These are phyloP conservation scores for Pristiophorus japonicus DNA, from an alignment of 2,113 vertebrate species.

Conservation along the genomic window DNA sequence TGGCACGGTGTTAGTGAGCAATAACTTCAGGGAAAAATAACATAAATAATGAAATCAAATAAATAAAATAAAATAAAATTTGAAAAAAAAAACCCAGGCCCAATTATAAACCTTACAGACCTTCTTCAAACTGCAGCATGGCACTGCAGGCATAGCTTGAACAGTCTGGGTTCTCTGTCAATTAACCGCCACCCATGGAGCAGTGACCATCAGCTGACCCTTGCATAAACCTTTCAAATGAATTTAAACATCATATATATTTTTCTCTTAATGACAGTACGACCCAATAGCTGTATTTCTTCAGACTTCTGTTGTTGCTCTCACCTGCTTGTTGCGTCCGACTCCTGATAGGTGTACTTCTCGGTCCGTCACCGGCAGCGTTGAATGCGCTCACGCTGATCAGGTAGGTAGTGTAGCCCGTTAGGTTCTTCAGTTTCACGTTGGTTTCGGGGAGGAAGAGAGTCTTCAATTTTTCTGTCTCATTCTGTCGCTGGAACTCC, in stretches of 20 bases:
- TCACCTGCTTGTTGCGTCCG: slow-evolving; percentile 91
- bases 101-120: not conserved
- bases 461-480: slow-evolving; percentile 71
- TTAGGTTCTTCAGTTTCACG: slow-evolving; percentile 91
- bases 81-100: not conserved
- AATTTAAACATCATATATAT: not conserved
- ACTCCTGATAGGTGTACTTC: slow-evolving; percentile 65
- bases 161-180: not conserved
- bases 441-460: slow-evolving; percentile 82
- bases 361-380: slow-evolving; percentile 82
- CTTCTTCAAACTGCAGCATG: not conserved
- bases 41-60: not conserved
- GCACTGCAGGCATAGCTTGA: too few relatives aligned
- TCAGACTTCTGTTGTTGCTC: not conserved
- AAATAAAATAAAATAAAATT: not conserved
- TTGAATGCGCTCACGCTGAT: slow-evolving; percentile 89
- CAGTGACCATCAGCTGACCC: not conserved
- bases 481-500: slow-evolving; percentile 76
- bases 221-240: not conserved
- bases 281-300: not conserved
- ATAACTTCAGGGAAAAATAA: not conserved
- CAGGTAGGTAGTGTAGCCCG: slow-evolving; percentile 85
- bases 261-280: too few relatives aligned
- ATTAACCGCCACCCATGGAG: not conserved
- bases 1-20: not conserved